Conservation (phyloP, 1,140 invertebrate species). For the Pseudomyrmex flavicornis region DNA sequence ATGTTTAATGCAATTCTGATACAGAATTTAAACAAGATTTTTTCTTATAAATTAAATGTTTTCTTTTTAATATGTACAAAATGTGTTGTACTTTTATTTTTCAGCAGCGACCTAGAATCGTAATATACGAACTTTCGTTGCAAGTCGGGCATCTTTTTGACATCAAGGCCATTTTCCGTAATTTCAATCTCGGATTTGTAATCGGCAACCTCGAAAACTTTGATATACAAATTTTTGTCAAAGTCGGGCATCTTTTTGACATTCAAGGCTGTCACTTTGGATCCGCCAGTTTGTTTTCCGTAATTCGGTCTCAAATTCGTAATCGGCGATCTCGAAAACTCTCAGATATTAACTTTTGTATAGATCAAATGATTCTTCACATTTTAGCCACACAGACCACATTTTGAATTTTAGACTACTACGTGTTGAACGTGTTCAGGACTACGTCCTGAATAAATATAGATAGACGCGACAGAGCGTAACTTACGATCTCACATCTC, state of each 20-base stretch:
- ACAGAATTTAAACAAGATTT: not conserved
- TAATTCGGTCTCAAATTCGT: too few species aligned
- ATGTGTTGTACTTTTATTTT: not conserved
- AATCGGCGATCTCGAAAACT: too few species aligned
- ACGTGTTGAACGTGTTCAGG: too few species aligned
- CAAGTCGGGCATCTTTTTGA: too few species aligned
- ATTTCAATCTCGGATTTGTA: too few species aligned
- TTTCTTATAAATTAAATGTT: not conserved
- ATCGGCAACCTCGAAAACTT: not conserved
- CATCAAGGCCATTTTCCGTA: too few species aligned
- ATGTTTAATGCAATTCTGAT: not conserved
- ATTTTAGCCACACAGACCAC: not conserved
- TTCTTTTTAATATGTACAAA: not conserved
- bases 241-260: too few species aligned
- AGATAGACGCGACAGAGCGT: conserved; percentile 6
- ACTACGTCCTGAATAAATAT: conserved; percentile 9
- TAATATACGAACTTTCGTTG: too few species aligned
- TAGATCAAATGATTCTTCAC: not conserved
- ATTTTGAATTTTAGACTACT: not conserved
- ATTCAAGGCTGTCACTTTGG: too few species aligned
- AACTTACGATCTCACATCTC: not conserved
- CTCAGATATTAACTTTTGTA: not conserved
- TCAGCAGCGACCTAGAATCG: too few species aligned
- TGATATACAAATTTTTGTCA: too few species aligned
- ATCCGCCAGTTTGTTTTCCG: too few species aligned